Base-by-base conservation (phyloP, 2,888 invertebrate species). In the Ecliptopera silaceata region DNA sequence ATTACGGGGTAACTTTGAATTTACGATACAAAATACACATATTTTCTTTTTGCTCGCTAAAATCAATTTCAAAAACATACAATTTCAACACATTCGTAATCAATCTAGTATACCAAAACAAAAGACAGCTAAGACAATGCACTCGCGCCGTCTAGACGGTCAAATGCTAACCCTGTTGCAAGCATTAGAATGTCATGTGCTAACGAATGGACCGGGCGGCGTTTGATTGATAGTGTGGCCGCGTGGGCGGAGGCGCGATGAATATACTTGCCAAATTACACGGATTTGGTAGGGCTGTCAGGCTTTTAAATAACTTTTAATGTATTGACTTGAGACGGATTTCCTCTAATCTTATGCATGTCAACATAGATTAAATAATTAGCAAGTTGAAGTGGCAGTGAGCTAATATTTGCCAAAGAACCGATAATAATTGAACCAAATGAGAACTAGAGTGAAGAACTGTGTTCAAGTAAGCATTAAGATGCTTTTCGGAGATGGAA, bases 111-210 rank as follows among this genome's bases (percentile, higher is more conserved):
- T 22, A 26, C 44, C 22, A 52, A 59, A 69, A 71, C 74, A 73
- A 77, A 71, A 69, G 65, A 69, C 58, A 51, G 57, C 50, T 59
- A 59, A 69, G 63, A 74, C 72, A 73, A 68, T 68, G 57, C 63
- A 38, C 36, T 43, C 12, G 38, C 34, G 51, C 56, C 41, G 45
- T 58, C 62, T 62, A 69, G 70, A 66, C 81, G 84, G 86, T 83
- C 86, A 83, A 79, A 80, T 75, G 79, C 79, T 78, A 47, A 79
- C 72, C 77, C 77, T 70, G 71, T 75, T 82, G 74, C 83, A 81
- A 84, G 79, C 82, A 88, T 88, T 87, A 88, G 82, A 84, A 80
- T 79, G 88, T 86, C 88, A 82, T 78, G 79, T 74, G 80, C 77
- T 80, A 84, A 84, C 79, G 77, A 79, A 82, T 78, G 75, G 69